Evolutionary conservation across 2,888 invertebrate genomes (phyloP).

Genomic region (Hipparchia sbordonii): DNA sequence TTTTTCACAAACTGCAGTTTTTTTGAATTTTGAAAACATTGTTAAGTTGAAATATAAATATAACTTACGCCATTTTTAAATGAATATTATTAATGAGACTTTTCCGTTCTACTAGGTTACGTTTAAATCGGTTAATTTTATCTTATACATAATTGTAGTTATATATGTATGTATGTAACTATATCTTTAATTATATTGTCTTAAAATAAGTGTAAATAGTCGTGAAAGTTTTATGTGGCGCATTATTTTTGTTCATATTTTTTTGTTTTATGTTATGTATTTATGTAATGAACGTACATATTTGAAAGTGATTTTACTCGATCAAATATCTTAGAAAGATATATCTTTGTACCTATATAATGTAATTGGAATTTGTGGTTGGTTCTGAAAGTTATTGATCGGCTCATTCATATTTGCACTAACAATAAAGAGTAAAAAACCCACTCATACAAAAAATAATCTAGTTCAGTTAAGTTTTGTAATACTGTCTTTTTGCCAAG

Average conservation of each 20-base stretch:
- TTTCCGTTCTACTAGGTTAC: conserved; percentile 64
- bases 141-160: conserved; percentile 71
- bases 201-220: conserved; percentile 79
- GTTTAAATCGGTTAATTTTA: conserved; percentile 67
- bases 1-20: conserved; percentile 7
- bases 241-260: conserved; percentile 72
- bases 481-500: no score
- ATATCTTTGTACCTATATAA: not conserved
- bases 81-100: conserved; percentile 57
- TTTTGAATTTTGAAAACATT: conserved; percentile 7
- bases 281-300: conserved; percentile 69
- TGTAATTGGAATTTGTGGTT: not conserved
- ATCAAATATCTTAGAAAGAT: conserved; percentile 39
- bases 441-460: no score
- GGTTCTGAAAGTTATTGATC: no score
- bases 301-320: conserved; percentile 55
- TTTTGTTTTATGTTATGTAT: conserved; percentile 75
- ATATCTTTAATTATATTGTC: conserved; percentile 76
- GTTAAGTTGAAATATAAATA: conserved; percentile 31
- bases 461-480: no score
- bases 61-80: conserved; percentile 35
- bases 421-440: no score
- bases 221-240: conserved; percentile 80
- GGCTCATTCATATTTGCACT: no score
- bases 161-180: conserved; percentile 79